Evolutionary conservation across 1,140 invertebrate species (phyloP), one percentile per base, ranked within the genome.

Genomic region (Dendroctonus valens): DNA sequence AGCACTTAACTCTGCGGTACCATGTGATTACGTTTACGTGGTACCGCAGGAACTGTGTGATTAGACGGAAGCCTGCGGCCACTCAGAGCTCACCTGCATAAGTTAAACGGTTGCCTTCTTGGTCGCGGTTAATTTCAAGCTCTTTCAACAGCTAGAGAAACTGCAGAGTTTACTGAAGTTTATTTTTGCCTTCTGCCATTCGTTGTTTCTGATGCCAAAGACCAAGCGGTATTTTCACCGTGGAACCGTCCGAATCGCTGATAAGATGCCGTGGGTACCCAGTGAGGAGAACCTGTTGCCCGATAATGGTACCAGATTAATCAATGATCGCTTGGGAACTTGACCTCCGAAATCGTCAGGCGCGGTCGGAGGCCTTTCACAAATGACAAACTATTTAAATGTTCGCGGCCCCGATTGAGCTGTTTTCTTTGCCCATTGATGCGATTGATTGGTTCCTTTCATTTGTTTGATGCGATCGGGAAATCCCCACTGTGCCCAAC

Each of bases 71-170:
- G 60, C 60, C 60, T 44, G 40, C 6, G 60, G 60, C 60, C 60
- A 26, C 9, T 38, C 5, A 52, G 60, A 15, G 51, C 53, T 63
- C 60, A 63, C 60, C 60, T 63, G 60, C 60, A 63, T 49, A 63
- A 63, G 60, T 63, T 63, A 63, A 63, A 63, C 51, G 60, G 50
- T 39, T 61, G 49, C 46, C 59, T 61, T 61, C 59, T 61, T 61
- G 50, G 41, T 6, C n/a, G 26, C 46, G 57, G 57, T 59, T 59
- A 59, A 59, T 53, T 54, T 48, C 46, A n/a, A 11, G 11, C 46
- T 48, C 46, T 48, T 48, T 48, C 46, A n/a, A 7, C 11, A 48
- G 46, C 7, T 48, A 11, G 46, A 48, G 46, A 48, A 7, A 48
- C 46, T 48, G 26, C 26, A 1, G 26, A 26, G 26, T 26, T 26